A percentile compares a stretch with the other conserved stretches of the same genome.
These are phyloP conservation scores for Thereuonema tuberculata DNA, from an alignment of 1,140 invertebrate genomes.

Conservation along the genomic window DNA sequence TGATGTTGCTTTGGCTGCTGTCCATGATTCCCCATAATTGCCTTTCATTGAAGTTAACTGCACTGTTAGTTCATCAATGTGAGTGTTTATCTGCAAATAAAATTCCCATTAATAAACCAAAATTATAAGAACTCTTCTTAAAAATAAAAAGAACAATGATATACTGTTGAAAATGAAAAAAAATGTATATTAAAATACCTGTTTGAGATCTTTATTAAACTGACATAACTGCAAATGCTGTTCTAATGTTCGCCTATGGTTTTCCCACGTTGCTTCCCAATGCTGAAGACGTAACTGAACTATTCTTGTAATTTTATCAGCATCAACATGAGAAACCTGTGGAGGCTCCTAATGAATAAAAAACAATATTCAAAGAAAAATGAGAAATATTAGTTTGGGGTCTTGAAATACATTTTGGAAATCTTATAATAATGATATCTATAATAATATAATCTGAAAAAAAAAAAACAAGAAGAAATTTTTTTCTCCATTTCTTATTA, in stretches of 20 bases:
- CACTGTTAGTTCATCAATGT: conserved; percentile 47
- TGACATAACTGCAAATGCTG: conserved; percentile 49
- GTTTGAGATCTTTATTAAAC: conserved; percentile 52
- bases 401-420: too few species aligned
- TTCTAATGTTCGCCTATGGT: conserved; percentile 44
- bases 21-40: conserved; percentile 55
- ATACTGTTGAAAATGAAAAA: neutral
- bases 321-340: conserved; percentile 49
- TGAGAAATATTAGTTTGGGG: too few species aligned
- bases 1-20: conserved; percentile 50
- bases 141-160: conserved; percentile 1
- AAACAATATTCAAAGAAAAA: too few species aligned
- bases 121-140: neutral
- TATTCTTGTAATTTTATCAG: conserved; percentile 48
- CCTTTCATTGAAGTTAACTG: conserved; percentile 47
- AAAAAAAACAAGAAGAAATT: too few species aligned
- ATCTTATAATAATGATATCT: too few species aligned
- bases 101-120: neutral
- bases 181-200: conserved; percentile 21
- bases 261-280: conserved; percentile 46
- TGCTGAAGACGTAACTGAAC: conserved; percentile 33
- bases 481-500: too few species aligned
- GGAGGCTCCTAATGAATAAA: conserved; percentile 45
- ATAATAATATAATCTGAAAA: too few species aligned
- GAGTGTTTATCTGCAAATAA: conserved; percentile 47